Evolutionary conservation across 1,140 invertebrate genomes (phyloP), one percentile per base, ranked within the genome.

Genomic region (Adoxophyes honmai): DNA sequence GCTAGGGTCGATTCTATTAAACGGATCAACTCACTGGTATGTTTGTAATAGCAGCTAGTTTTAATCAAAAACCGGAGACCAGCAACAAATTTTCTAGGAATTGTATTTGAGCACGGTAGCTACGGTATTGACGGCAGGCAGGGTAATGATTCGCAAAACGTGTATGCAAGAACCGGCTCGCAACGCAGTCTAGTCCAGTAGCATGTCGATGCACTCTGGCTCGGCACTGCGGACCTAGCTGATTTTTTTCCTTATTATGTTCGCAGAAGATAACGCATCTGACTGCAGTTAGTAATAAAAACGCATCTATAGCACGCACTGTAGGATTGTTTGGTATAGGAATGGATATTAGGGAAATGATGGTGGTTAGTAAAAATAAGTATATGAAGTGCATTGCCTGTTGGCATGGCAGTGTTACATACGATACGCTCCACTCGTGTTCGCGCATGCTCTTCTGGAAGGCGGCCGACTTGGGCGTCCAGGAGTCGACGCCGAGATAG

Each of bases 391-490:
- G 16, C 10, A 28, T 48, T 28, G 18, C 18, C 28, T 18, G 16
- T 48, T 28, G 42, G 42, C 42, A 48, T 21, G 21, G 21, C 28
- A 33, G 51, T 35, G 51, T 34, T 88, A 90, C 89, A 78, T 90
- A 90, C 89, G 88, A 89, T 73, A 89, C 82, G 73, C 89, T 90
- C 86, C 86, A 90, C 75, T 90, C 89, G 80, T 90, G 89, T 54
- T 90, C 88, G 53, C 81, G 83, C 79, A 90, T 88, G 69, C 80
- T 88, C 79, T 87, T 88, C 79, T 84, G 86, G 78, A 90, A 90
- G 53, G 83, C 82, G 65, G 81, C 78, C 9, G 89, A 93, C 85
- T 93, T 93, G 66, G 91, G 91, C 71, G 92, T 92, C 92, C 92
- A 93, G 51, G 91, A 90, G 61, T 86, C 83, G 70, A 93, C 87